phyloP scores from a whole-genome alignment of 2,888 invertebrate species.

The Dorcus parallelipipedus region DNA sequence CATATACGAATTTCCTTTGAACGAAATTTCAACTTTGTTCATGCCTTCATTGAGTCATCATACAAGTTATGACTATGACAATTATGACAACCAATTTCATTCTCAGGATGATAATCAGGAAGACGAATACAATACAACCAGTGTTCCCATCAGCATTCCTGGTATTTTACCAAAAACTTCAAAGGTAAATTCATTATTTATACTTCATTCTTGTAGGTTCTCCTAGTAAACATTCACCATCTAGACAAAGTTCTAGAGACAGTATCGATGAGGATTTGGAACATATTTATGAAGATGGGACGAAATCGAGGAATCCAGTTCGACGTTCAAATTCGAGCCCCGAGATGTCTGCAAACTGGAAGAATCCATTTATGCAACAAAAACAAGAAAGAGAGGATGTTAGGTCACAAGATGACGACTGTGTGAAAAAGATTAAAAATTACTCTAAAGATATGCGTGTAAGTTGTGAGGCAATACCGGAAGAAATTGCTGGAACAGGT shows the following conservation, averaged over 20 bases:
- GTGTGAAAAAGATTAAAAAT: constrained; percentile 59
- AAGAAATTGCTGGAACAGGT: constrained; percentile 68
- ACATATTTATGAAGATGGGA: constrained; percentile 37
- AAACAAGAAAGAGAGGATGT: constrained; percentile 29
- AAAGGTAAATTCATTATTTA: neutral
- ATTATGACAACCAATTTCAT: constrained; percentile 14
- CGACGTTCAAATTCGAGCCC: constrained; percentile 87
- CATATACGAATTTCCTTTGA: constrained; percentile 59
- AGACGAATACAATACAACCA: constrained; percentile 37
- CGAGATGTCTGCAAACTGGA: constrained; percentile 88
- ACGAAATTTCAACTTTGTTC: constrained; percentile 73
- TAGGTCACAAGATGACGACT: constrained; percentile 35
- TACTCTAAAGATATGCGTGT: constrained; percentile 74
- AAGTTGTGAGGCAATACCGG: constrained; percentile 87
- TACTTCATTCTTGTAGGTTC: constrained; percentile 26
- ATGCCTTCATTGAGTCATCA: constrained; percentile 54
- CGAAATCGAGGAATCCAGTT: constrained; percentile 74
- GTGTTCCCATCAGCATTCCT: constrained; percentile 65
- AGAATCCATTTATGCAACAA: constrained; percentile 59
- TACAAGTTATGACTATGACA: constrained; percentile 13
- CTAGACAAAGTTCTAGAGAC: constrained; percentile 55
- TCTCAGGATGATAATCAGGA: constrained; percentile 21
- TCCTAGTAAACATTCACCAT: constrained; percentile 45
- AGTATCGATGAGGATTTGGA: constrained; percentile 54
- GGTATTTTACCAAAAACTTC: constrained; percentile 34